phyloP scores from a whole-genome alignment of 2,888 invertebrate species.

The Eupithecia dodoneata region DNA sequence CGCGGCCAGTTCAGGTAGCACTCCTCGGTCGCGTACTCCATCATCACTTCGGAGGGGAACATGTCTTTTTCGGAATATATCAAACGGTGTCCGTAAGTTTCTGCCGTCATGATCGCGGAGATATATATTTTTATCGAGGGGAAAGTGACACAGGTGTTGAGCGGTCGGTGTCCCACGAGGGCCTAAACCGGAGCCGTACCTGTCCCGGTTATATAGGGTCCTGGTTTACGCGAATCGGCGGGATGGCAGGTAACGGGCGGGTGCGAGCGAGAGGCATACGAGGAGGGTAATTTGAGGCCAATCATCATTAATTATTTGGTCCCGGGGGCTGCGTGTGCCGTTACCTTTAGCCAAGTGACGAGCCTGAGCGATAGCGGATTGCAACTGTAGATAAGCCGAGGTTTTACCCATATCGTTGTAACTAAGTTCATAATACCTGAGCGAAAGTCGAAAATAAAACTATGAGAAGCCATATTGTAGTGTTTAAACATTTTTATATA shows the following conservation, averaged over 20 bases:
- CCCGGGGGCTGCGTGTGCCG: slow-evolving; percentile 72
- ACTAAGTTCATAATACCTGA: background rate
- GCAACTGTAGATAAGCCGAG: background rate
- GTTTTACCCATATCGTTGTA: background rate
- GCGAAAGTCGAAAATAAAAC: background rate
- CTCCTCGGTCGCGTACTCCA: slow-evolving; percentile 76
- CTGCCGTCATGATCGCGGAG: slow-evolving; percentile 69
- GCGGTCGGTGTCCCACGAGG: slow-evolving; percentile 70
- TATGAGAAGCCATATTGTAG: background rate
- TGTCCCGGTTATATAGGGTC: slow-evolving; percentile 78
- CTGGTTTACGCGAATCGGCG: slow-evolving; percentile 67
- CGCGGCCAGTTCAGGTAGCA: slow-evolving; percentile 78
- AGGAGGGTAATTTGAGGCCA: slow-evolving; percentile 82
- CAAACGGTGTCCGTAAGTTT: slow-evolving; percentile 81
- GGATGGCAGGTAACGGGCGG: slow-evolving; percentile 46
- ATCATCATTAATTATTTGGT: slow-evolving; percentile 83
- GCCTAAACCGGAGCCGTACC: slow-evolving; percentile 72
- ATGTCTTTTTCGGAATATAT: slow-evolving; percentile 77
- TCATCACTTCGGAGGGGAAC: slow-evolving; percentile 75
- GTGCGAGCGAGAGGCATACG: slow-evolving; percentile 65
- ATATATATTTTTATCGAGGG: slow-evolving; percentile 12
- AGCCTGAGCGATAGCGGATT: slow-evolving; percentile 6
- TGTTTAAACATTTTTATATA: background rate
- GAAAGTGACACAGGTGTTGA: slow-evolving; percentile 61
- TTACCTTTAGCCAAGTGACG: slow-evolving; percentile 39